These are phyloP conservation scores for Xenentodon cancila DNA, from an alignment of 2,797 vertebrate genomes.

Conservation along the genomic window DNA sequence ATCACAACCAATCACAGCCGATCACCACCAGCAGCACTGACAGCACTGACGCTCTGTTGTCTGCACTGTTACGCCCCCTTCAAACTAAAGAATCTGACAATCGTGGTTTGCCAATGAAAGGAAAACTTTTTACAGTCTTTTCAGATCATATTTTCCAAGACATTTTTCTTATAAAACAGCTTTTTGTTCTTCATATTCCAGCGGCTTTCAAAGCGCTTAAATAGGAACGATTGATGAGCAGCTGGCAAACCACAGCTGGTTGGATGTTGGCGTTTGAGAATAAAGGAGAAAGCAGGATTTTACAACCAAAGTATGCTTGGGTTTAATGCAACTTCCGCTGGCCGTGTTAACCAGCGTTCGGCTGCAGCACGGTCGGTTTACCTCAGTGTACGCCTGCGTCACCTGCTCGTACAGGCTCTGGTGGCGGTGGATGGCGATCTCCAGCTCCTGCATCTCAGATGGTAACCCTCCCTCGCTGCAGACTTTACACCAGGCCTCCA, in stretches of 20 bases:
- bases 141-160: not conserved
- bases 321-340: no score
- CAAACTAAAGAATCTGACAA: not conserved
- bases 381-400: conserved; percentile 93
- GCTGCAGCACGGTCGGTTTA: conserved; percentile 21
- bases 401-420: conserved; percentile 98
- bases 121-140: not conserved
- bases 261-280: not conserved
- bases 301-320: no score
- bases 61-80: no score
- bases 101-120: not conserved
- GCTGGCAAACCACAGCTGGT: no score
- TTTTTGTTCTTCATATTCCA: not conserved
- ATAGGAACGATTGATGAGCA: no score
- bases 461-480: conserved; percentile 96
- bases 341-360: not conserved
- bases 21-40: not conserved
- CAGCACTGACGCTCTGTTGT: not conserved
- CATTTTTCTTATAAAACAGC: not conserved
- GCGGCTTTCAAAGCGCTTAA: not conserved
- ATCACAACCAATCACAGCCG: conserved; percentile 19
- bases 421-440: conserved; percentile 96
- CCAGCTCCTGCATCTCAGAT: conserved; percentile 95
- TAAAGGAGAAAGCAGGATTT: not conserved
- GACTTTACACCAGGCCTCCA: conserved; percentile 98